phyloP scores from a whole-genome alignment of 2,888 invertebrate species.

The Laothoe populi region DNA sequence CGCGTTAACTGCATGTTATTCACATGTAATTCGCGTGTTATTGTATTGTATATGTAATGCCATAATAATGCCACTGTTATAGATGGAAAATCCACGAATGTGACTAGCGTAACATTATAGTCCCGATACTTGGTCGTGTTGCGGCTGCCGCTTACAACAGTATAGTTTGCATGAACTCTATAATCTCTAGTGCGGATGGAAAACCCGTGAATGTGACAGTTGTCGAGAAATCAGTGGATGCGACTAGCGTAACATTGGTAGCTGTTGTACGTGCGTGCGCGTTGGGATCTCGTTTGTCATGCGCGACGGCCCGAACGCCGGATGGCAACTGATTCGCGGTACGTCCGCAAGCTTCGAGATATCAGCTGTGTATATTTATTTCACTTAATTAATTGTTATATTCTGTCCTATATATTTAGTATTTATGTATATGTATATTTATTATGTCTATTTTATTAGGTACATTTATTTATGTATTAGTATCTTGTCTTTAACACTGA shows the following conservation, averaged over 20 bases:
- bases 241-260: constrained; percentile 28
- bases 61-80: no score
- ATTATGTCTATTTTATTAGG: no score
- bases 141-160: neutral
- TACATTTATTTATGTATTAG: no score
- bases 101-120: no score
- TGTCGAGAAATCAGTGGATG: constrained; percentile 16
- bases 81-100: no score
- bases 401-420: no score
- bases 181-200: neutral
- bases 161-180: neutral
- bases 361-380: constrained; percentile 6
- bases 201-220: neutral
- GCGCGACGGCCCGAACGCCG: constrained; percentile 60
- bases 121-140: neutral
- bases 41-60: no score
- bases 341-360: constrained; percentile 44
- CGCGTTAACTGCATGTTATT: no score
- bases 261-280: constrained; percentile 43
- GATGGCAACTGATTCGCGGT: constrained; percentile 63
- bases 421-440: no score
- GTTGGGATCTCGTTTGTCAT: constrained; percentile 63
- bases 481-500: no score
- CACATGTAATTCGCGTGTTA: no score
- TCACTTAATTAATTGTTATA: no score